Percentiles rank a stretch among this genome's conserved stretches.
phyloP scores from a whole-genome alignment of 2,888 invertebrate genomes.

The Drosophila silvestris region DNA sequence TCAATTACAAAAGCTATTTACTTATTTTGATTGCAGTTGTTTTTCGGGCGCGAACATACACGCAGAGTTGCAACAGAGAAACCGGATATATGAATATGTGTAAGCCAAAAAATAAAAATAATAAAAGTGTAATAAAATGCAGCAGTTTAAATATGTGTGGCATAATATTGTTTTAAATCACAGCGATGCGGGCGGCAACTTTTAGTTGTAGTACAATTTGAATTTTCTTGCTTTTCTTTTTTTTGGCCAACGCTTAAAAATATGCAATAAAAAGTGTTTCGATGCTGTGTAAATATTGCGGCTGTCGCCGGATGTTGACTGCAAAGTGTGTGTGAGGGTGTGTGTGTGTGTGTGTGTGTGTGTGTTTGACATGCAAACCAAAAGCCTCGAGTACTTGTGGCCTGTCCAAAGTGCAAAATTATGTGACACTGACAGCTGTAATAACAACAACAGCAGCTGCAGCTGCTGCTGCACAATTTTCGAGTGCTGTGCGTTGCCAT shows the following conservation, averaged over 20 bases:
- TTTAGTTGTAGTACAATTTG: constrained; percentile 13
- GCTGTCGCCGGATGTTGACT: neutral
- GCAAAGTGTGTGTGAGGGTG: neutral
- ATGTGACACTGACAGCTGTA: constrained; percentile 68
- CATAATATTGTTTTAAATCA: constrained; percentile 52
- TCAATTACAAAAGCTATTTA: constrained; percentile 34
- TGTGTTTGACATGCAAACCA: constrained; percentile 54
- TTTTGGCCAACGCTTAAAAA: constrained; percentile 40
- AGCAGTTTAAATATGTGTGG: constrained; percentile 31
- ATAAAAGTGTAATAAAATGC: constrained; percentile 28
- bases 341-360: constrained; percentile 21
- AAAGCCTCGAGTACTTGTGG: constrained; percentile 68
- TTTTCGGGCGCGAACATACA: constrained; percentile 19
- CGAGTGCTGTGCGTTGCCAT: constrained; percentile 61
- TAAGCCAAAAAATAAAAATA: constrained; percentile 8
- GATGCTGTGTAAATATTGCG: constrained; percentile 34
- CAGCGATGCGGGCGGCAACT: constrained; percentile 7
- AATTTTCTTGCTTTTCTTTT: constrained; percentile 3
- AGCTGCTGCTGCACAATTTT: constrained; percentile 20
- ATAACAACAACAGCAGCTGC: constrained; percentile 26
- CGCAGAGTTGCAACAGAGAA: constrained; percentile 1
- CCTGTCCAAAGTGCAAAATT: constrained; percentile 69
- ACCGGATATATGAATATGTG: neutral
- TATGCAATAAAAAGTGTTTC: constrained; percentile 47
- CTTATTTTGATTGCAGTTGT: constrained; percentile 37